Base-by-base conservation (phyloP, 1,140 invertebrate genomes). In the Procambarus clarkii region DNA sequence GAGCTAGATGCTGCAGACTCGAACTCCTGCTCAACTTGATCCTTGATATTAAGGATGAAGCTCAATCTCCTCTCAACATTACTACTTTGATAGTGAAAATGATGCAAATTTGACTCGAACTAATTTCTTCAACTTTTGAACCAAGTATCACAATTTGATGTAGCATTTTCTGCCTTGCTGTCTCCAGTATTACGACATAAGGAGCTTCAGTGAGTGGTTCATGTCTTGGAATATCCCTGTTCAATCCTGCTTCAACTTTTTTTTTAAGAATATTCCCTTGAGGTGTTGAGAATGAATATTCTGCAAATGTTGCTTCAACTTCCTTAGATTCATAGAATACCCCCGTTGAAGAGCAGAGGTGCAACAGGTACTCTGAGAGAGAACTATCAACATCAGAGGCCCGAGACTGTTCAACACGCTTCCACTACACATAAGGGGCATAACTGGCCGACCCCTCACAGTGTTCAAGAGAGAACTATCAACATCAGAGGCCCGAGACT, bases 121-220 rank as follows among this genome's bases (percentile, higher is more conserved):
- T 21, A 11, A 64, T 64, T 64, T 64, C 60, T 15, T 21, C 71
- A 85, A 54, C 45, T 58, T 64, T 78, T 82, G 64, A 91, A 76
- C 54, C 77, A 69, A 69, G 74, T 91, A 54, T 85, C 64, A n/a
- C 76, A 80, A 24, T 46, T 71, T 50, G n/a, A 44, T 21, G n/a
- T 34, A 7, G 79, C 69, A 18, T 46, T 82, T 78, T 91, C 18
- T 82, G 50, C 60, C 54, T 74, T 64, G 24, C 64, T 48, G 21
- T 76, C 44, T 60, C 48, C 34, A 91, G 15, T 64, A 21, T n/a
- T 45, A 88, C 58, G 48, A 54, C 21, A 54, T 88, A 86, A 79
- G 85, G 34, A 64, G 54, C 69, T 44, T 71, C 92, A 92, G 46
- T 60, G 24, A 77, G 48, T n/a, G 46, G 85, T n/a, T 87, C 74